Base-by-base conservation (phyloP, 2,113 vertebrate genomes). In the Grallaria varia region DNA sequence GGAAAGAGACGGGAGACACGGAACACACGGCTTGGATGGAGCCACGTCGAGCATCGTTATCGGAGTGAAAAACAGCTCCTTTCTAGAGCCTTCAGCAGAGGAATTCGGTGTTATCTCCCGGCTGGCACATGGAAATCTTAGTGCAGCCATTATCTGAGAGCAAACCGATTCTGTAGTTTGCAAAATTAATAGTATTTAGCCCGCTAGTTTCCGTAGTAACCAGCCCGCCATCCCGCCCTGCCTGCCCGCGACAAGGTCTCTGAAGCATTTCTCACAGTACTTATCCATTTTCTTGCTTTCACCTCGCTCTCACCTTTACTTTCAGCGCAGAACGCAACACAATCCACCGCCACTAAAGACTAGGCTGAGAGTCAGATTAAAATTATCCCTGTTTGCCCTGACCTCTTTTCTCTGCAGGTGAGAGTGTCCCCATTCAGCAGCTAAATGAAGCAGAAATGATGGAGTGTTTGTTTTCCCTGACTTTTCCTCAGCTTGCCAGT, bases 391-490 rank as follows among this genome's bases (percentile, higher is more conserved):
- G 94, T 94, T 96, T 98, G 95, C 97, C 97, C 81, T 95, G 97
- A 97, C 97, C 97, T 97, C 97, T 96, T 97, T 96, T 97, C 97
- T 97, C 98, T 98, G 96, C 98, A 99, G 98, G 98, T 98, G 98
- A 98, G 98, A 98, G 97, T 98, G 97, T 98, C 98, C 98, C 97
- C 90, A 89, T 97, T 98, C 88, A 97, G 90, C 94, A 95, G 98
- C 97, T 98, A 98, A 99, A 98, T 98, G 98, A 99, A 98, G 98
- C 98, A 97, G 97, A 99, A 98, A 98, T 98, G 98, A 98, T 98
- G 97, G 98, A 98, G 98, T 98, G 98, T 99, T 99, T 98, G 98
- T 98, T 98, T 98, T 98, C 98, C 98, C 97, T 97, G 97, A 95
- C 96, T 98, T 98, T 98, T 97, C 97, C 96, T 96, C 93, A 96